Evolutionary conservation across 2,888 invertebrate species (phyloP).

Genomic region (Geotrupes spiniger): DNA sequence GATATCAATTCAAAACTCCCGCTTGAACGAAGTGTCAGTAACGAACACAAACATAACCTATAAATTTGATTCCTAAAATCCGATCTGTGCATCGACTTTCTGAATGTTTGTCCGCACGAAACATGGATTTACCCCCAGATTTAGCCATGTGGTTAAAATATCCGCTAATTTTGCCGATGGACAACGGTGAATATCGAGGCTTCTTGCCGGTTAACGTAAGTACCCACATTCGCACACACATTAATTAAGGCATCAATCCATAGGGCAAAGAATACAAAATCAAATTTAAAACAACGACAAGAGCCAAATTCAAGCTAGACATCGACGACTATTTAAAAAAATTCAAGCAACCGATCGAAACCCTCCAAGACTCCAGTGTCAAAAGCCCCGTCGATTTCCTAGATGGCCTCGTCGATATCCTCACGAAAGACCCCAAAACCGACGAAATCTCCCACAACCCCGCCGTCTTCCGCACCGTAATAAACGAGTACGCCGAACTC

Average conservation of each 20-base stretch:
- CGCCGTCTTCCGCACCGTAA: slow-evolving; percentile 13
- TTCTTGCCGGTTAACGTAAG: slow-evolving; percentile 33
- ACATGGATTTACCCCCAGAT: background rate
- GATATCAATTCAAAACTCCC: too few species aligned
- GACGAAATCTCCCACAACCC: slow-evolving; percentile 4
- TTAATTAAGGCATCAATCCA: slow-evolving; percentile 16
- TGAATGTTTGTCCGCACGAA: too few species aligned
- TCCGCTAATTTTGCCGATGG: slow-evolving; percentile 32
- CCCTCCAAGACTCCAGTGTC: slow-evolving; percentile 2
- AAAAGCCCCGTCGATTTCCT: slow-evolving; percentile 28
- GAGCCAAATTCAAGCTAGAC: slow-evolving; percentile 21
- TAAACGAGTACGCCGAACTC: slow-evolving; percentile 30
- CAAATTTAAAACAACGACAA: slow-evolving; percentile 20
- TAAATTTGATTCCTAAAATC: too few species aligned
- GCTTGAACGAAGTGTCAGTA: too few species aligned
- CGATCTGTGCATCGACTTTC: too few species aligned
- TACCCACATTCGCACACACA: slow-evolving; percentile 14
- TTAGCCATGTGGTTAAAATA: slow-evolving; percentile 33
- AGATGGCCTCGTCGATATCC: slow-evolving; percentile 29
- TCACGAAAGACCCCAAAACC: slow-evolving; percentile 20
- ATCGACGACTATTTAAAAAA: slow-evolving; percentile 22
- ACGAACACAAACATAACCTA: too few species aligned
- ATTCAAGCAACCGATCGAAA: slow-evolving; percentile 18
- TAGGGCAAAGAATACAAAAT: slow-evolving; percentile 34
- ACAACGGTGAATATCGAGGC: slow-evolving; percentile 26